Evolutionary conservation across 2,888 invertebrate species (phyloP).

Genomic region (Hirtodrosophila histrioides): DNA sequence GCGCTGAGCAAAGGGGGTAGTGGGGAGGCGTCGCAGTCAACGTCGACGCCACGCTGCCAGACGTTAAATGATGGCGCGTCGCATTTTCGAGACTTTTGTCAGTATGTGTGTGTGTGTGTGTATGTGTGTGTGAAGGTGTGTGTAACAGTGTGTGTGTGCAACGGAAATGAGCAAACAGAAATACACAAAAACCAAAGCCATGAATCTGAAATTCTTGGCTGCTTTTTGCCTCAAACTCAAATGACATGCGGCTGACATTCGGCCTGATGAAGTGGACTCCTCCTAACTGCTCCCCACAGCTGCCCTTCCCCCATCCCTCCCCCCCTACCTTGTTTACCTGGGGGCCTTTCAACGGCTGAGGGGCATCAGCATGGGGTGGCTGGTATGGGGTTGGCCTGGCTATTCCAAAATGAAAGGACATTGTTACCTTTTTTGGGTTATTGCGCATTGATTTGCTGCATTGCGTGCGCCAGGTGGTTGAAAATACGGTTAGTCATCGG

Average conservation of each 20-base stretch:
- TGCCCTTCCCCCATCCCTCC: neutral
- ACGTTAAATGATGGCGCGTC: conserved; percentile 68
- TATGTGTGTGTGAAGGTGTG: conserved; percentile 14
- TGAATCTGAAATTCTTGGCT: conserved; percentile 74
- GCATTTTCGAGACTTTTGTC: conserved; percentile 40
- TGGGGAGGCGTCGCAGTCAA: conserved; percentile 29
- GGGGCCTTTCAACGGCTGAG: neutral
- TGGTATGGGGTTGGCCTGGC: conserved; percentile 12
- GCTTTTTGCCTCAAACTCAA: conserved; percentile 56
- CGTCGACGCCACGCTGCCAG: conserved; percentile 59
- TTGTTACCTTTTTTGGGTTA: conserved; percentile 35
- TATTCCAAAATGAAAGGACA: conserved; percentile 44
- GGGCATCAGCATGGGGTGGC: too few relatives aligned
- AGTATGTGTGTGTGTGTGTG: conserved; percentile 3
- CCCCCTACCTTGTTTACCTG: conserved; percentile 12
- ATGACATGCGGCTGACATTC: conserved; percentile 73
- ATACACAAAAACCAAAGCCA: conserved; percentile 55
- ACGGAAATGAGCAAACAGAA: conserved; percentile 75
- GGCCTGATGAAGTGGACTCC: conserved; percentile 46
- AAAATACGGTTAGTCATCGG: conserved; percentile 47
- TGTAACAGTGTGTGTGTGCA: conserved; percentile 36
- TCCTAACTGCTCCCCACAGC: neutral
- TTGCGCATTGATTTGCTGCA: conserved; percentile 67
- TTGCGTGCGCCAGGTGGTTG: conserved; percentile 51
- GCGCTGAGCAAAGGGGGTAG: conserved; percentile 22